Evolutionary conservation across 2,113 vertebrate species (phyloP).

Genomic region (Fukomys damarensis): DNA sequence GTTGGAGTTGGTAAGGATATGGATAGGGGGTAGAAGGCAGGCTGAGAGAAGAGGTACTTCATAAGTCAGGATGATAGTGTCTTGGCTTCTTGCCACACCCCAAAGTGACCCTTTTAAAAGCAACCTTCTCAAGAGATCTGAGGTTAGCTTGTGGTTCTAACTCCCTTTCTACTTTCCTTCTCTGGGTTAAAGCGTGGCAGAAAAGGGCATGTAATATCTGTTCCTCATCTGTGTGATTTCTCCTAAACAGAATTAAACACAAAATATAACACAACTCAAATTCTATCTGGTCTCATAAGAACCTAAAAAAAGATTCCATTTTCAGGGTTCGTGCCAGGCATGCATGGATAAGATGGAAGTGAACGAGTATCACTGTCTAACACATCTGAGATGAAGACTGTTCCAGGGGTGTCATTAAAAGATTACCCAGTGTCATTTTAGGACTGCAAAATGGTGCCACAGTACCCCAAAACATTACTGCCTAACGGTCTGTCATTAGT

Average conservation of each 20-base stretch:
- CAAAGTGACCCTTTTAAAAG: conserved; percentile 54
- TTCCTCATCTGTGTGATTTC: conserved; percentile 10
- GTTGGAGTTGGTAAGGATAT: neutral
- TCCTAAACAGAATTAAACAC: conserved; percentile 39
- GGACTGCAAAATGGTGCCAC: neutral
- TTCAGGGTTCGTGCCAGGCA: neutral
- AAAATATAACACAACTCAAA: neutral
- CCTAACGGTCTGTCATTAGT: neutral
- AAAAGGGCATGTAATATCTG: conserved; percentile 25
- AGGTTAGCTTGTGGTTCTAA: conserved; percentile 17
- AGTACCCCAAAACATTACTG: neutral
- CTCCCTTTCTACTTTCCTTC: conserved; percentile 59
- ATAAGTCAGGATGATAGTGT: conserved; percentile 47
- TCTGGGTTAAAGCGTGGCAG: conserved; percentile 29
- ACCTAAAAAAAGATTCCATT: conserved; percentile 7
- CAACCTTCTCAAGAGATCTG: conserved; percentile 44
- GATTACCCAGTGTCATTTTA: conserved; percentile 20
- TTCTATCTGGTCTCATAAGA: neutral
- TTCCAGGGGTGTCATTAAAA: conserved; percentile 28
- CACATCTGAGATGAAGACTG: neutral
- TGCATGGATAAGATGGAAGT: neutral
- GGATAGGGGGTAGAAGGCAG: conserved; percentile 13
- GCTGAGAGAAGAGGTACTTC: conserved; percentile 15
- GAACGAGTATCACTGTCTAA: conserved; percentile 16
- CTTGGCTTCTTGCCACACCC: conserved; percentile 39